Evolutionary conservation across 2,797 vertebrate species (phyloP), one percentile per base, ranked within the genome.

Genomic region (Pterois miles): DNA sequence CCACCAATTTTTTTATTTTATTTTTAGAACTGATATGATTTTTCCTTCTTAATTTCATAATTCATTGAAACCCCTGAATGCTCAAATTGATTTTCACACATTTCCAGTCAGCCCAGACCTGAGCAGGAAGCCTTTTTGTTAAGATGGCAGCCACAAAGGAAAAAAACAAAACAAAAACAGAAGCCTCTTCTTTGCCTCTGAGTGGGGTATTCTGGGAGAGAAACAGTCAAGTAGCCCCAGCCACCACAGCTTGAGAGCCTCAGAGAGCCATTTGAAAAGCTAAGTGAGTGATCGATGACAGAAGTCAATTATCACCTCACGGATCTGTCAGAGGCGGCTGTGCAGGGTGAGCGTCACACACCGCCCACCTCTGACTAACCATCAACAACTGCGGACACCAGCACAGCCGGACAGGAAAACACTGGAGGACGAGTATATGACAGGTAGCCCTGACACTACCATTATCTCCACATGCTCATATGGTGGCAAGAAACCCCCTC

Each of bases 301-400:
- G 81, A 89, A 93, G 88, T 94, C 92, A 92, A 93, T 94, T 94
- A 93, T 93, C 92, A 90, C 87, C 90, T 91, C 40, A 64, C 65
- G 11, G 69, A 90, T 89, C 86, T 89, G 90, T 89, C 85, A 83
- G 85, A 80, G 84, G 85, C 10, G 67, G 68, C 84, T 53, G 86
- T 76, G 86, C 75, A 43, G 82, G 86, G 74, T 5, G 74, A 87
- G 77, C 65, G n/a, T 69, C 84, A 25, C 82, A 80, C 86, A 71
- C 77, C 82, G 20, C 77, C 85, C 84, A 83, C 78, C 66, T 80
- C 85, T 58, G 67, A 86, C 71, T 84, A 76, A 67, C 78, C 66
- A 82, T 56, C 76, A 79, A 78, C 85, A 70, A 71, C 79, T 40
- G 74, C 8, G 63, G 82, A 74, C 84, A 40, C 52, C 74, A n/a